phyloP scores from a whole-genome alignment of 2,797 vertebrate species.

The Macrochelys suwanniensis region DNA sequence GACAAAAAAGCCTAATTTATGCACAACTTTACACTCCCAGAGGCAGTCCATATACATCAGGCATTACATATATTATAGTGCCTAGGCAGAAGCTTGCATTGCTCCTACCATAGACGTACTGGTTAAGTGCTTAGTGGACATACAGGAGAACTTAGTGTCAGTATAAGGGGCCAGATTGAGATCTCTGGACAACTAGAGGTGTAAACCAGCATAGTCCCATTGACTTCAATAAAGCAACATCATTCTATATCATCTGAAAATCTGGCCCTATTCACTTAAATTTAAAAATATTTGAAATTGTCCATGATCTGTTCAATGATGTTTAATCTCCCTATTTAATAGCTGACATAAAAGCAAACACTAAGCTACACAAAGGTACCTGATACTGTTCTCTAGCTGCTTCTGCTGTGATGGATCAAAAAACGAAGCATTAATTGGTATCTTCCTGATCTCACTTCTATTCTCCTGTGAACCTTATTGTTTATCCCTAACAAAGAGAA shows the following conservation, averaged over 20 bases:
- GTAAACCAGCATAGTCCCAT: not conserved
- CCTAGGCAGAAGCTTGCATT: not conserved
- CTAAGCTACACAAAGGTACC: not conserved
- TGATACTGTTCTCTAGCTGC: not conserved
- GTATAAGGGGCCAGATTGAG: fast-evolving
- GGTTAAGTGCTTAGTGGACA: not conserved
- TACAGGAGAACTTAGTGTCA: too few species aligned
- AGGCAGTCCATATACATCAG: not conserved
- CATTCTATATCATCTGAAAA: not conserved
- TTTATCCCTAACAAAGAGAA: not conserved
- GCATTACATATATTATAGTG: not conserved
- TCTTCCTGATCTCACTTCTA: not conserved
- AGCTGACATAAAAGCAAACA: not conserved
- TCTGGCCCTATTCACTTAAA: not conserved
- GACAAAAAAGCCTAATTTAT: not conserved
- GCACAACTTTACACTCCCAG: not conserved
- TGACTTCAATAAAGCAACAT: not conserved
- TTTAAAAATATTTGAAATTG: not conserved
- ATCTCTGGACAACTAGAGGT: not conserved
- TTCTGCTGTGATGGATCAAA: not conserved
- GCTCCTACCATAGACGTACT: not conserved
- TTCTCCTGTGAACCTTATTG: not conserved
- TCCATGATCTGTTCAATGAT: not conserved
- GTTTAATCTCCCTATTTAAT: not conserved
- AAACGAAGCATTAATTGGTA: not conserved